Conservation (phyloP, 1,140 invertebrate genomes). For the Drosophila albomicans region DNA sequence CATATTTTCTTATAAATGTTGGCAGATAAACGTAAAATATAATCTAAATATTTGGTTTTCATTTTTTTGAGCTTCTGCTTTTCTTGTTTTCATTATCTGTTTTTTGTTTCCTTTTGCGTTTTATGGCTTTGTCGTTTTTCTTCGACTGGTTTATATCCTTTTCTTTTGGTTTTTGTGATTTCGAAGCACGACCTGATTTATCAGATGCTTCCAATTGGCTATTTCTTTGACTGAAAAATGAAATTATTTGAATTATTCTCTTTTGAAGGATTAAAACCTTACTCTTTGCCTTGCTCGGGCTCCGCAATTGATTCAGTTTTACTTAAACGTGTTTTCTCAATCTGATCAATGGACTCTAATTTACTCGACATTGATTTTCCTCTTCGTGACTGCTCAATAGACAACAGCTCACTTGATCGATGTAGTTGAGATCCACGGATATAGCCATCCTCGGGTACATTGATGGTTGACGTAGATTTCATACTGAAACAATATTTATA, state of each 20-base stretch:
- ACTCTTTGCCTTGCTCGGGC: not conserved
- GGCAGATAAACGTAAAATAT: slow-evolving; percentile 3
- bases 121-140: not conserved
- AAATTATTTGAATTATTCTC: not conserved
- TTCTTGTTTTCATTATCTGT: slow-evolving; percentile 3
- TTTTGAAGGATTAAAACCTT: not conserved
- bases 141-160: not conserved
- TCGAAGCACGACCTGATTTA: not conserved
- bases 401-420: not conserved
- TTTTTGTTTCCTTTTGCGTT: slow-evolving; percentile 1
- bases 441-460: not conserved
- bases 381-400: not conserved
- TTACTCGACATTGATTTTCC: not conserved
- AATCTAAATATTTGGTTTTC: not conserved
- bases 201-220: not conserved
- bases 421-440: not conserved
- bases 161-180: not conserved
- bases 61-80: not conserved
- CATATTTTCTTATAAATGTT: slow-evolving; percentile 1
- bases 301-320: not conserved
- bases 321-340: not conserved
- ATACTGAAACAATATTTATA: slow-evolving; percentile 38
- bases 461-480: not conserved
- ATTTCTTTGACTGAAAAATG: not conserved
- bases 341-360: not conserved